Percentiles rank a stretch among this genome's conserved stretches.
phyloP scores from a whole-genome alignment of 2,113 vertebrate species.

The Neoarius graeffei region DNA sequence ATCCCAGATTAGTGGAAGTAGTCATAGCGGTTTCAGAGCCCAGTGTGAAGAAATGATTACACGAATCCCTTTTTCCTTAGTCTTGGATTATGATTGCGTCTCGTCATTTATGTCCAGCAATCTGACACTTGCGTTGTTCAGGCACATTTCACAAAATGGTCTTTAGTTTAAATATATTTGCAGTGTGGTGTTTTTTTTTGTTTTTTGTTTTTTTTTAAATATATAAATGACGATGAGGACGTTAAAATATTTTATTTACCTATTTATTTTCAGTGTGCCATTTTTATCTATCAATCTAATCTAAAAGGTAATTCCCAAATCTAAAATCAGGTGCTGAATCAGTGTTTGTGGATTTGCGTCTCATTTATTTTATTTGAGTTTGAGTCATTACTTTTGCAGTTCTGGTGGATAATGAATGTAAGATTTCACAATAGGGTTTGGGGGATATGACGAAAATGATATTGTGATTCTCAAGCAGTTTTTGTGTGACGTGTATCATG shows the following conservation, averaged over 20 bases:
- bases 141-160: background rate
- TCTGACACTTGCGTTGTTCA: too few relatives aligned
- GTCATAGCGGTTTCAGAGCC: background rate
- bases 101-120: too few relatives aligned
- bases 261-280: background rate
- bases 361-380: background rate
- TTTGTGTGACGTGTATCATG: too few relatives aligned
- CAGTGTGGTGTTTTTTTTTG: background rate
- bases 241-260: background rate
- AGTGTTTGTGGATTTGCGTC: too few relatives aligned
- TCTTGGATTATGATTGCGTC: too few relatives aligned
- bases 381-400: background rate
- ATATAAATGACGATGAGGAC: too few relatives aligned
- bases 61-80: background rate
- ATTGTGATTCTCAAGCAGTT: too few relatives aligned
- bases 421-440: too few relatives aligned
- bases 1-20: background rate
- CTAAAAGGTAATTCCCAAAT: background rate
- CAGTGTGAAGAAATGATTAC: background rate
- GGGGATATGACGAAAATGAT: too few relatives aligned
- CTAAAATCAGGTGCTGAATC: background rate
- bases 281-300: too few relatives aligned
- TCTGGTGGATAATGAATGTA: background rate
- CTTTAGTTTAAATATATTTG: background rate
- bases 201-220: too few relatives aligned